These are phyloP conservation scores for Ptychoptera albimana DNA, from an alignment of 2,888 invertebrate genomes.

Conservation along the genomic window DNA sequence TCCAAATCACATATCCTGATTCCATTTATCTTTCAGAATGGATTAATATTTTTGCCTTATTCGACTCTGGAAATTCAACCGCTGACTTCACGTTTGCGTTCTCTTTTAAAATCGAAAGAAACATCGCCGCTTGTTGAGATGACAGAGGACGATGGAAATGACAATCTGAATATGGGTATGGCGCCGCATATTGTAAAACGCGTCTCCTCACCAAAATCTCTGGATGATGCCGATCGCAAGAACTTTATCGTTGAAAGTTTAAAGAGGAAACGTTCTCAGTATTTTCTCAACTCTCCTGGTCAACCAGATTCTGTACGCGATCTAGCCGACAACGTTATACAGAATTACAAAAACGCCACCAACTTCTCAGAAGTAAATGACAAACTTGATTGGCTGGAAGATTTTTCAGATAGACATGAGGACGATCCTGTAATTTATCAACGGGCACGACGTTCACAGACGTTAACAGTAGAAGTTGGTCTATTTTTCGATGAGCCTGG, in stretches of 20 bases:
- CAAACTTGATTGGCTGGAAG: not conserved
- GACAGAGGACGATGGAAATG: not conserved
- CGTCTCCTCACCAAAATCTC: conserved; percentile 2
- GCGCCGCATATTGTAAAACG: conserved; percentile 7
- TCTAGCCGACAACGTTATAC: not conserved
- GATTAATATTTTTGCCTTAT: conserved; percentile 49
- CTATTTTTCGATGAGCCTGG: conserved; percentile 60
- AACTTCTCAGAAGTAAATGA: conserved; percentile 7
- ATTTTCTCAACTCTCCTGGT: not conserved
- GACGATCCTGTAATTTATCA: not conserved
- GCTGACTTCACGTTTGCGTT: conserved; percentile 31
- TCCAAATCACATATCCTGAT: not conserved
- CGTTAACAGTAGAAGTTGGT: conserved; percentile 51
- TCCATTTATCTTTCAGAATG: conserved; percentile 36
- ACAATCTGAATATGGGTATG: not conserved
- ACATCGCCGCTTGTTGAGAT: not conserved
- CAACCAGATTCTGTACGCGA: not conserved
- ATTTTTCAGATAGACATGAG: not conserved
- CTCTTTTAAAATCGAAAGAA: conserved; percentile 18
- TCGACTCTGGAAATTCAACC: conserved; percentile 55
- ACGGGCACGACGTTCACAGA: conserved; percentile 9
- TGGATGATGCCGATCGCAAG: not conserved
- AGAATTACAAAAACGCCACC: not conserved
- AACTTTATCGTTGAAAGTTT: not conserved
- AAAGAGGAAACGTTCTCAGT: not conserved